phyloP scores from a whole-genome alignment of 2,113 vertebrate species.

The Megaleporinus macrocephalus region DNA sequence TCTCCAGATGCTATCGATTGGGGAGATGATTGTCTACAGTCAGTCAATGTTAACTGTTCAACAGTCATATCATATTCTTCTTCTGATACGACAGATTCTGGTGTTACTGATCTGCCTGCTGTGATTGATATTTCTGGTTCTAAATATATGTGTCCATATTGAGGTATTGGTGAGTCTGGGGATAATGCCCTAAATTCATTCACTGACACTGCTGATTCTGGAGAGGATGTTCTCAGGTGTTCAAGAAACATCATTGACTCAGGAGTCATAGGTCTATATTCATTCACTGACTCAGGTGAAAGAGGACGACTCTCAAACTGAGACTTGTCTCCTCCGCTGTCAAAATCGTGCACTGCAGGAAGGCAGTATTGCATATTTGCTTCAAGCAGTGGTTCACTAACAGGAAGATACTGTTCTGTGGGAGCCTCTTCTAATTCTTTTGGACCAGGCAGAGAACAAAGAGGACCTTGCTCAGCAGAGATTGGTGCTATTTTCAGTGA shows the following conservation, averaged over 20 bases:
- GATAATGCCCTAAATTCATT: conserved; percentile 50
- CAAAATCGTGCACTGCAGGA: too few relatives aligned
- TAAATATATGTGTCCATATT: background rate
- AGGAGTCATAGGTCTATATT: conserved; percentile 32
- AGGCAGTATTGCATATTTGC: too few relatives aligned
- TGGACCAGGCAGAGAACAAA: background rate
- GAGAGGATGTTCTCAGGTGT: conserved; percentile 31
- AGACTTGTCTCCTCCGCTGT: too few relatives aligned
- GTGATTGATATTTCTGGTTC: background rate
- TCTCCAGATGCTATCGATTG: conserved; percentile 39
- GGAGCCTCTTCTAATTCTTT: background rate
- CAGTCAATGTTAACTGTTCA: background rate
- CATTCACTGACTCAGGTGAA: conserved; percentile 46
- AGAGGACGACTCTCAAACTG: conserved; percentile 29
- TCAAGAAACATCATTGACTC: background rate
- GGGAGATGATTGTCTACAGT: conserved; percentile 41
- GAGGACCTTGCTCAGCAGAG: background rate
- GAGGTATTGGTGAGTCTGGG: conserved; percentile 46
- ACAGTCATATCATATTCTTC: conserved; percentile 39
- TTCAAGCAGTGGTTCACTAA: background rate
- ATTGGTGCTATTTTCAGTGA: background rate
- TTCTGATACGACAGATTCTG: conserved; percentile 29
- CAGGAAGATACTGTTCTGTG: background rate
- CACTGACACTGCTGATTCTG: conserved; percentile 53
- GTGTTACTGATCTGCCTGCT: background rate